Base-by-base conservation (phyloP, 2,797 vertebrate genomes). In the Sparus aurata region DNA sequence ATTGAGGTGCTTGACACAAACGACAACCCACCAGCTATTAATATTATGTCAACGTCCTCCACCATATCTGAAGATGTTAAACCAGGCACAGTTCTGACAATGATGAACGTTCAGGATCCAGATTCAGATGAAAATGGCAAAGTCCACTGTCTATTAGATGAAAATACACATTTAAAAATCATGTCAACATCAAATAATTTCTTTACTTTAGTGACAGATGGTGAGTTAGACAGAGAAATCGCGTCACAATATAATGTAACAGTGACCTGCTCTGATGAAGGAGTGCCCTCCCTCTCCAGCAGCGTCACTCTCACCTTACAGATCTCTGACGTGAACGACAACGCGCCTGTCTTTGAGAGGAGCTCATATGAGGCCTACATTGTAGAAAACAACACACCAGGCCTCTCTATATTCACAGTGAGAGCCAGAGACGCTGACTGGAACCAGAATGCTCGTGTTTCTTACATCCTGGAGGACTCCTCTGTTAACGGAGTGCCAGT, bases 251-350 rank as follows among this genome's bases (percentile, higher is more conserved):
- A 84, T 69, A 85, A 85, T 0, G 76, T 86, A 1, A 86, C 46
- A 0, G 77, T 88, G 57, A 81, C 30, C 8, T 85, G 87, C 47
- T 86, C 76, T 58, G 87, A 84, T 80, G 86, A 86, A 71, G 83
- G 88, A 46, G 72, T 89, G 13, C 94, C 95, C 45, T 93, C 91
- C 47, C 94, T 95, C 69, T 93, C 94, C 61, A 94, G 92, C 0
- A 92, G 94, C 68, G 93, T 95, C 90, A 93, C 78, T 64, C 62
- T 64, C 62, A 64, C 45, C 62, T 49, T 64, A 27, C 62, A 64
- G 62, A 64, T 64, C 62, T 64, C 62, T 64, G 62, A 64, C 25
- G 62, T 64, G 11, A 64, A 64, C 30, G 62, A 64, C 45, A 64
- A 64, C 62, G 20, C 59, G 41, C 60, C 60, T 45, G 41, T 22